Base-by-base conservation (phyloP, 2,888 invertebrate species). In the Zootermopsis nevadensis region DNA sequence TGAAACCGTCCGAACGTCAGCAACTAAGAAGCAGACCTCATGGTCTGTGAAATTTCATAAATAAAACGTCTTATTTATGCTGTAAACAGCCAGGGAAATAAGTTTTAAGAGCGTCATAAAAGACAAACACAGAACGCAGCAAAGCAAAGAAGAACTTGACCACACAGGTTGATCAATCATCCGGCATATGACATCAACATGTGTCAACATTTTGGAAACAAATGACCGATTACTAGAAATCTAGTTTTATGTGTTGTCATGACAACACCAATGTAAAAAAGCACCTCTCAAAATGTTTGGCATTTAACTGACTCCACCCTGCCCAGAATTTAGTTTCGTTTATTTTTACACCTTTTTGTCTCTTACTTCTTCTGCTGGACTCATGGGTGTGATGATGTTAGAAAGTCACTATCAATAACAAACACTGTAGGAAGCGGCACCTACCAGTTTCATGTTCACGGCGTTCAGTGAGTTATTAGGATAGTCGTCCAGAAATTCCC, bases 201-300 rank as follows among this genome's bases (percentile, higher is more conserved):
- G 60, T 60, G 60, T 60, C 60, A 60, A 60, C 60, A 60, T 60
- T 60, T n/a, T 27, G 60, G 27, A 12, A 60, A 60, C 60, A 60
- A 60, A 60, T n/a, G 27, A 60, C 60, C 60, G 27, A 27, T 60
- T 60, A 60, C 60, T n/a, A 60, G 60, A 60, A 60, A 60, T n/a
- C 19, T 15, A 15, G 48, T 19, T 15, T 15, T 48, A 48, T n/a
- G n/a, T 60, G 60, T 60, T n/a, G 27, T 6, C 60, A 60, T n/a
- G 60, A 27, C n/a, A 60, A n/a, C 60, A 4, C n/a, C 60, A 12
- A n/a, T 27, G 60, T 12, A 60, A 60, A 3, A 48, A 48, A 19
- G 1, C 48, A 8, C 19, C 1, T n/a, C 60, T 60, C 3, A 10
- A 60, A 60, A 60, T 60, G 60, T 60, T 60, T 12, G 27, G 60